Evolutionary conservation across 2,113 vertebrate species (phyloP).

Genomic region (Nettapus auritus): DNA sequence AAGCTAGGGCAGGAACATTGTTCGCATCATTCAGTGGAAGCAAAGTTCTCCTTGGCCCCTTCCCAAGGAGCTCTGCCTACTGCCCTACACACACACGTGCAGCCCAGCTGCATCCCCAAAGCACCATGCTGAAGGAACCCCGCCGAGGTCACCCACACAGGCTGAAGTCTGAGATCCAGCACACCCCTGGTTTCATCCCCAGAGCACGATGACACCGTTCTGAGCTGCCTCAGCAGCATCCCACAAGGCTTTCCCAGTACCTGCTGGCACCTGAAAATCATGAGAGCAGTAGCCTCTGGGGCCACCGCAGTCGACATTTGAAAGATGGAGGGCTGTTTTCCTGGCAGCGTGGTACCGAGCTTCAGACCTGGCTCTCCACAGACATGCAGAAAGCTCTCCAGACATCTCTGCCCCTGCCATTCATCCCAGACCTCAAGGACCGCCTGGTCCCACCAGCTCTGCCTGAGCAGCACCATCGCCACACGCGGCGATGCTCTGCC

Average conservation of each 20-base stretch:
- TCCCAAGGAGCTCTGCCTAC: neutral
- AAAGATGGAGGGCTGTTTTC: neutral
- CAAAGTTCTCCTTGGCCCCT: neutral
- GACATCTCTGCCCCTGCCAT: neutral
- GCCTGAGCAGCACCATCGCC: neutral
- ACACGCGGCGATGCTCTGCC: neutral
- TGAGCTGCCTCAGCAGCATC: neutral
- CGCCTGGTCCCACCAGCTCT: neutral
- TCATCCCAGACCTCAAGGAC: neutral
- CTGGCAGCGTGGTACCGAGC: rapidly evolving
- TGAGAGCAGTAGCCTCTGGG: neutral
- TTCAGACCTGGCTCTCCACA: neutral
- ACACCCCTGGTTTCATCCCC: neutral
- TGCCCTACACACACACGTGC: neutral
- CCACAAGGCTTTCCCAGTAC: neutral
- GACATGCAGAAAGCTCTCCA: neutral
- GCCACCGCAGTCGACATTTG: neutral
- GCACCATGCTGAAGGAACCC: no score
- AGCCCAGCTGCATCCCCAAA: neutral
- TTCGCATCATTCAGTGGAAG: neutral
- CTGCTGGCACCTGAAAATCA: neutral
- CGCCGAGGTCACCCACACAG: neutral
- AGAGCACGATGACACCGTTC: rapidly evolving
- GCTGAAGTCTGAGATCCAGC: neutral
- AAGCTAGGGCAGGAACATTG: neutral